A percentile compares a stretch with the other conserved stretches of the same genome.
phyloP scores from a whole-genome alignment of 64 coral and sea anemone species.

The Montipora cactus region DNA sequence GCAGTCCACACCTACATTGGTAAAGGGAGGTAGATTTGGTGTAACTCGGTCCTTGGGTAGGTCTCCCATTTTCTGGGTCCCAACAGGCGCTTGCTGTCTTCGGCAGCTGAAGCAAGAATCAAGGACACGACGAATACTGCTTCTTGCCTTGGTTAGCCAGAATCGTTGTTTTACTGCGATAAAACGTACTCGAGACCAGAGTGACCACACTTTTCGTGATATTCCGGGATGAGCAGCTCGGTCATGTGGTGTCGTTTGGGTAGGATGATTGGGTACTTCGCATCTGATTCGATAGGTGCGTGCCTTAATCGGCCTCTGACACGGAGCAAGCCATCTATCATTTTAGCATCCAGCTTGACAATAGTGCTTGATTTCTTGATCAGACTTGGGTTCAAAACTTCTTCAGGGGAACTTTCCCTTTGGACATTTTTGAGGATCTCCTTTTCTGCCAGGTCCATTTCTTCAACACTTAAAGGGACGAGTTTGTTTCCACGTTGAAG shows the following conservation, averaged over 20 bases:
- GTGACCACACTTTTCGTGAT: no score
- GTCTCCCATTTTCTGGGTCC: no score
- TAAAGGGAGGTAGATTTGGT: constrained; percentile 3
- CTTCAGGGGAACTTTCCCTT: not conserved
- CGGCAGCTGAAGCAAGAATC: no score
- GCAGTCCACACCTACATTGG: constrained; percentile 21
- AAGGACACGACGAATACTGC: no score
- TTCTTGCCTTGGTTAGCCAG: no score
- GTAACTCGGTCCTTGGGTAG: no score
- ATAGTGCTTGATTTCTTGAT: not conserved
- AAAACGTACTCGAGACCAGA: no score
- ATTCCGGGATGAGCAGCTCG: no score
- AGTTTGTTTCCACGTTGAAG: not conserved
- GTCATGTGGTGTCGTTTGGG: not conserved
- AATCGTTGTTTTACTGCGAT: no score
- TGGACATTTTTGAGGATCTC: not conserved
- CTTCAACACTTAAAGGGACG: not conserved
- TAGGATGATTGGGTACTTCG: not conserved
- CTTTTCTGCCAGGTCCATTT: no score
- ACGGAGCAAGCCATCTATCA: not conserved
- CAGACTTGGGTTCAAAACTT: not conserved
- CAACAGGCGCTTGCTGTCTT: no score
- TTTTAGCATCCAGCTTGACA: not conserved
- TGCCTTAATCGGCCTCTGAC: constrained; percentile 32
- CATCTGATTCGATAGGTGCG: constrained; percentile 5